phyloP scores from a whole-genome alignment of 2,888 invertebrate genomes.

The Ophioninae sp. region DNA sequence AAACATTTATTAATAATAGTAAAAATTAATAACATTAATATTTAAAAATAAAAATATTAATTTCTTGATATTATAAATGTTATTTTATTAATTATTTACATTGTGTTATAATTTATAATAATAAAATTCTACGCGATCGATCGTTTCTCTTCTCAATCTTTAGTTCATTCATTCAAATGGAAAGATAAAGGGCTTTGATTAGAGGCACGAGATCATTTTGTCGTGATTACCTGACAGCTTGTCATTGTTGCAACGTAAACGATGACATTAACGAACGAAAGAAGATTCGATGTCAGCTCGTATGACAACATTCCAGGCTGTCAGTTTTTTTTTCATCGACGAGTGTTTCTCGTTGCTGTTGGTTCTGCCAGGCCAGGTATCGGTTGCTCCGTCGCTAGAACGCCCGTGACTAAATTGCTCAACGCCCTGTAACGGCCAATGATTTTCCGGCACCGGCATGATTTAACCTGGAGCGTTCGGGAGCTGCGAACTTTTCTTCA shows the following conservation, averaged over 20 bases:
- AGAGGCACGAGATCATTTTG: neutral
- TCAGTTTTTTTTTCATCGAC: neutral
- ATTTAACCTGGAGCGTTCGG: neutral
- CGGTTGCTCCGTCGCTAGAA: conserved; percentile 7
- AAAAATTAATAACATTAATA: neutral
- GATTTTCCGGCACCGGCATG: neutral
- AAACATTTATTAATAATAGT: too few species aligned
- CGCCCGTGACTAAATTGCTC: conserved; percentile 29
- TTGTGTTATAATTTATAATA: neutral
- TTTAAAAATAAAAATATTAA: neutral
- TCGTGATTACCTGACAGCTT: conserved; percentile 29
- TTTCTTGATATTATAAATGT: neutral
- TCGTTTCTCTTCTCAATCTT: neutral
- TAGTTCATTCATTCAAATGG: neutral
- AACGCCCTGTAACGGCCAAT: neutral
- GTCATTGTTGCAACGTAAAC: neutral
- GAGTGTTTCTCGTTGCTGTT: neutral
- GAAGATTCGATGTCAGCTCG: conserved; percentile 20
- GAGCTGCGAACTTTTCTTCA: conserved; percentile 1
- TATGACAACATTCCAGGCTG: conserved; percentile 24
- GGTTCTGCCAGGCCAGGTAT: neutral
- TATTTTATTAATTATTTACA: too few species aligned
- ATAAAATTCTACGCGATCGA: neutral
- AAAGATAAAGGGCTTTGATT: neutral
- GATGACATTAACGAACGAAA: neutral